Evolutionary conservation across 2,113 vertebrate species (phyloP), one percentile per base, ranked within the genome.

Genomic region (Monopterus albus): DNA sequence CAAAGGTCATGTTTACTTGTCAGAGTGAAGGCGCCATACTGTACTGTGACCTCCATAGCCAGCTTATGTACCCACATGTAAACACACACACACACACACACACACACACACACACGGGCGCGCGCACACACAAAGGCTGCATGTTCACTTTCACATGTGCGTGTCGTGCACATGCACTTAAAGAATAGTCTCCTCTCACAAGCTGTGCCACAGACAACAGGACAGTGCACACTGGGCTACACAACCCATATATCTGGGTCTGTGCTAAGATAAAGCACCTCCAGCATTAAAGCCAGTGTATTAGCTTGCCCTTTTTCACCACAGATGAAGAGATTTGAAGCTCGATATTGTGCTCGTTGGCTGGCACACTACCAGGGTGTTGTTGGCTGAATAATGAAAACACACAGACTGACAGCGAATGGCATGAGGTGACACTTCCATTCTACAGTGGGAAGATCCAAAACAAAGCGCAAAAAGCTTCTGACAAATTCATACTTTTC

Each of bases 1-100:
- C 83, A 91, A 89, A 92, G 91, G 88, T 91, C 87, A 90, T 90
- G 88, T 91, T 91, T 91, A 88, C 91, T 92, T 92, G 91, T 92
- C 89, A 91, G 83, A 88, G 77, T 88, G 89, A 92, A 89, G 88
- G 91, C 85, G 75, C 89, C 88, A 90, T 91, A 92, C 87, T 92
- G 91, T 88, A 91, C 79, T 52, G 87, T 91, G 89, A 91, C 89
- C 89, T 92, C 91, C 88, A 88, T 85, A 63, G 78, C 80, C 66
- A 45, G 80, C 82, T 82, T 83, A 88, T 80, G 85, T 76, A 84
- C 79, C 75, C 75, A 69, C 61, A 74, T 23, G 78, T 67, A 60
- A 53, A 56, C 50, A 53, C 72, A 71, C 56, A 73, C 26, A 80
- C 65, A 75, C 67, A 40, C 60, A 59, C 66, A 46, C 29, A 74